A percentile compares a stretch with the other conserved stretches of the same genome.
These are phyloP conservation scores for Zaprionus ornatus DNA, from an alignment of 1,140 invertebrate species.

Conservation along the genomic window DNA sequence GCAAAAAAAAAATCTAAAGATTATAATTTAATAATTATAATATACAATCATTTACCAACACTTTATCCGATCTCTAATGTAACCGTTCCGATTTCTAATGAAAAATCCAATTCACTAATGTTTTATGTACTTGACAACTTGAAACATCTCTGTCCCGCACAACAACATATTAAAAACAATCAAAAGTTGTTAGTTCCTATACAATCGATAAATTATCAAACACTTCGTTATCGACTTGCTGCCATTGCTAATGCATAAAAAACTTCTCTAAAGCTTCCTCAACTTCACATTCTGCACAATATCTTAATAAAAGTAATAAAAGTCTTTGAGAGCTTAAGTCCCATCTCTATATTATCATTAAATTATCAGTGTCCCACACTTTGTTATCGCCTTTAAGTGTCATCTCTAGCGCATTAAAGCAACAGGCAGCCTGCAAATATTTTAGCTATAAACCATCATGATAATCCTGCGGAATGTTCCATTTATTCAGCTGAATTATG, in stretches of 20 bases:
- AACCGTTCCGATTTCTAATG: too few relatives aligned
- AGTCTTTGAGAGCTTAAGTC: neutral
- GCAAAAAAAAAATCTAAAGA: too few relatives aligned
- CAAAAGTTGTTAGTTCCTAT: too few relatives aligned
- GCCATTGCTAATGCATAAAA: neutral
- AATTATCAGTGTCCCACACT: neutral
- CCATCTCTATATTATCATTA: neutral
- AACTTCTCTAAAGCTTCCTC: neutral
- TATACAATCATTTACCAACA: neutral
- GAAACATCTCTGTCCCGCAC: too few relatives aligned
- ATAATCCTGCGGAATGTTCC: slow-evolving; percentile 1
- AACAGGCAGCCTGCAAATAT: neutral
- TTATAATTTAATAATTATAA: too few relatives aligned
- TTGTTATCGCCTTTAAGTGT: neutral
- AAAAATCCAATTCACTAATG: too few relatives aligned
- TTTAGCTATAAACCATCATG: neutral
- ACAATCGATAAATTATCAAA: too few relatives aligned
- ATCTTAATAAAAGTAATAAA: too few relatives aligned
- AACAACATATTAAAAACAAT: too few relatives aligned
- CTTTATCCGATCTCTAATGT: neutral
- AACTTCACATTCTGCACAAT: neutral
- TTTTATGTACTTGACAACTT: too few relatives aligned
- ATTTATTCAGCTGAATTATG: slow-evolving; percentile 1
- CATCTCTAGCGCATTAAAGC: neutral
- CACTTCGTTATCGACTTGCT: neutral